phyloP scores from a whole-genome alignment of 2,888 invertebrate genomes.

The Apantesis nais region DNA sequence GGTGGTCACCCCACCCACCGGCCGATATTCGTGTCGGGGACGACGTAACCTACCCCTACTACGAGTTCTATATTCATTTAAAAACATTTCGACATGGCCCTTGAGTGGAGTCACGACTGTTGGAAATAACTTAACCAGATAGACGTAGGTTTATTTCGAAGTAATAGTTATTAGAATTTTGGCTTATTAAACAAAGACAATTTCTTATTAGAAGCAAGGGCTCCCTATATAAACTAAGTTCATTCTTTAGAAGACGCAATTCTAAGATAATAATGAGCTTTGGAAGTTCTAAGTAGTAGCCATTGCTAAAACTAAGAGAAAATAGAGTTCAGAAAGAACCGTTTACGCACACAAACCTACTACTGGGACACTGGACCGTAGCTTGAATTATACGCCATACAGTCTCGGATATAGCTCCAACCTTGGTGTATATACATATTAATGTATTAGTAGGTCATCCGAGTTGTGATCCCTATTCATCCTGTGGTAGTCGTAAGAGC shows the following conservation, averaged over 20 bases:
- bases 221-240: not conserved
- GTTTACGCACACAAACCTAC: no score
- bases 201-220: not conserved
- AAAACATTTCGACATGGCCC: slow-evolving; percentile 32
- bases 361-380: no score
- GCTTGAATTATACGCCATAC: not conserved
- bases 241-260: not conserved
- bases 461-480: no score
- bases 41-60: slow-evolving; percentile 64
- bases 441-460: no score
- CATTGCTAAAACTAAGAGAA: not conserved
- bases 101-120: slow-evolving; percentile 8
- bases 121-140: slow-evolving; percentile 13
- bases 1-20: slow-evolving; percentile 54
- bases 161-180: not conserved
- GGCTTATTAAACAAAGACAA: not conserved
- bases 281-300: not conserved
- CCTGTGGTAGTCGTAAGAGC: no score
- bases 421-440: no score
- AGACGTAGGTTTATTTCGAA: not conserved
- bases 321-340: not conserved
- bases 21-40: slow-evolving; percentile 63
- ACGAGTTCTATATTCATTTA: slow-evolving; percentile 51
- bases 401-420: no score
- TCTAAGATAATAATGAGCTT: not conserved